Conservation (phyloP, 1,140 invertebrate species). For the Brachionus plicatilis region DNA sequence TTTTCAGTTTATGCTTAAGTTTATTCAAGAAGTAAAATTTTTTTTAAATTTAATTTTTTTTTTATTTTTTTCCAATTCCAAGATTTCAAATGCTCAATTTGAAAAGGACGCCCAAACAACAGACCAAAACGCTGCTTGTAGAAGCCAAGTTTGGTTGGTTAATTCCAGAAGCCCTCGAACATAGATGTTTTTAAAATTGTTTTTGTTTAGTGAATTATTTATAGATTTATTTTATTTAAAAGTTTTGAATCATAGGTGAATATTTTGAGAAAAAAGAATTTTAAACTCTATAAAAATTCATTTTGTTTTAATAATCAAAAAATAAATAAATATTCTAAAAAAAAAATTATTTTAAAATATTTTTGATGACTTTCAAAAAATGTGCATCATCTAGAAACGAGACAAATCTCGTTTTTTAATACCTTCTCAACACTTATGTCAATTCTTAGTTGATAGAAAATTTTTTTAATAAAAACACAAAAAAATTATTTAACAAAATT, state of each 20-base stretch:
- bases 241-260: not conserved
- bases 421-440: not conserved
- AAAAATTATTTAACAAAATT: not conserved
- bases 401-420: not conserved
- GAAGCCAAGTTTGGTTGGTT: not conserved
- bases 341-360: not conserved
- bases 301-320: not conserved
- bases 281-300: not conserved
- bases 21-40: constrained; percentile 19
- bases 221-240: not conserved
- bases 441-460: not conserved
- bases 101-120: not conserved
- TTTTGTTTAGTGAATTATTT: constrained; percentile 2
- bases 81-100: not conserved
- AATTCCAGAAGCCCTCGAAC: not conserved
- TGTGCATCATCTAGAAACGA: not conserved
- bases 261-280: too few relatives aligned
- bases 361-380: not conserved
- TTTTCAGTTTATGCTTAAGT: constrained; percentile 35
- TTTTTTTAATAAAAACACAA: not conserved
- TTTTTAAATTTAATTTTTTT: not conserved
- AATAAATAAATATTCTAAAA: not conserved
- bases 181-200: not conserved
- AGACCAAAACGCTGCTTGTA: not conserved
- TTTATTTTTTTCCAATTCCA: not conserved